A percentile compares a stretch with the other conserved stretches of the same genome.
These are phyloP conservation scores for Laodelphax striatellus DNA, from an alignment of 1,140 invertebrate genomes.

Conservation along the genomic window DNA sequence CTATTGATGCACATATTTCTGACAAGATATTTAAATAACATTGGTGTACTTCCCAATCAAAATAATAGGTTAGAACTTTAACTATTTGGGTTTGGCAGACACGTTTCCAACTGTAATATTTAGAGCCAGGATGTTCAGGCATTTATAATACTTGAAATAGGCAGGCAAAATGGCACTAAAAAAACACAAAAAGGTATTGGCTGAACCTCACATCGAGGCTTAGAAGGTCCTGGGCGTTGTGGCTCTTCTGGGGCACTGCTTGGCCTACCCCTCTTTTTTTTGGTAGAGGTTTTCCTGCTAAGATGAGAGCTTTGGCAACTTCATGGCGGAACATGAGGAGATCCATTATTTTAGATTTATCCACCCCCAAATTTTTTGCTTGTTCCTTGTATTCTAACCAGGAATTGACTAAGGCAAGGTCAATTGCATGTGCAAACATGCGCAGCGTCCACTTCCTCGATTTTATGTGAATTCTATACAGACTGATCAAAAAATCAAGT, in stretches of 20 bases:
- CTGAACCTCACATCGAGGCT: neutral
- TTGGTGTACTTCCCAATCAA: too few relatives aligned
- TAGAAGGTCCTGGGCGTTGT: neutral
- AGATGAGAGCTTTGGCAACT: constrained; percentile 7
- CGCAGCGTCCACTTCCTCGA: constrained; percentile 26
- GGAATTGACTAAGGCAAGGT: constrained; percentile 23
- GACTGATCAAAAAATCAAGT: constrained; percentile 20
- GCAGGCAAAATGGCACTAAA: too few relatives aligned
- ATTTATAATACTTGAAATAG: too few relatives aligned
- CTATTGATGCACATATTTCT: too few relatives aligned
- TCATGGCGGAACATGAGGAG: constrained; percentile 9
- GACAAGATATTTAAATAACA: too few relatives aligned
- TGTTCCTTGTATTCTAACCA: constrained; percentile 26
- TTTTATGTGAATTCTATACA: constrained; percentile 24
- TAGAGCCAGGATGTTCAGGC: too few relatives aligned
- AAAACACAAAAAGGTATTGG: too few relatives aligned
- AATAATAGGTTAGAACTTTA: too few relatives aligned
- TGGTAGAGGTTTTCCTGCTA: neutral
- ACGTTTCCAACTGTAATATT: too few relatives aligned
- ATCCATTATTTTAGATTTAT: constrained; percentile 8
- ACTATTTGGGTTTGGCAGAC: too few relatives aligned
- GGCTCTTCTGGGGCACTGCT: neutral
- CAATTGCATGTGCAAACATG: constrained; percentile 24
- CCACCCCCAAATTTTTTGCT: constrained; percentile 5
- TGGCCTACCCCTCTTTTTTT: neutral